Conservation (phyloP, 2,888 invertebrate species). For the Mechanitis messenoides region DNA sequence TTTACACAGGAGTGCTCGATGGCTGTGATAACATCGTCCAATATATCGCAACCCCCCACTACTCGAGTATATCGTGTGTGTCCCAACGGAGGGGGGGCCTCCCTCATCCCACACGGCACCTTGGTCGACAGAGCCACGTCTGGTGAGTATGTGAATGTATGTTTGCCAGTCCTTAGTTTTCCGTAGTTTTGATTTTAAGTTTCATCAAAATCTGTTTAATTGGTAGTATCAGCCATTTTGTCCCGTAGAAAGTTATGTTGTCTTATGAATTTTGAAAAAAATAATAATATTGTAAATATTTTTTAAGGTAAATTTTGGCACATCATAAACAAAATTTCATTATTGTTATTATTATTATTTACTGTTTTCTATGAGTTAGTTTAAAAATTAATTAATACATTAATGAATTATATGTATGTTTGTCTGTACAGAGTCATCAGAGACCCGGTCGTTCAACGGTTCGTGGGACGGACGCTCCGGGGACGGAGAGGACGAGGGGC, state of each 20-base stretch:
- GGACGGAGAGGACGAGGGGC: neutral
- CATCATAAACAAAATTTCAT: too few species aligned
- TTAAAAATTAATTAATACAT: too few species aligned
- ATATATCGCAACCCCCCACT: conserved; percentile 86
- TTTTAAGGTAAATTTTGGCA: too few species aligned
- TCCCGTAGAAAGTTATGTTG: too few species aligned
- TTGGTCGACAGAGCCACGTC: conserved; percentile 48
- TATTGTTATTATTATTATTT: too few species aligned
- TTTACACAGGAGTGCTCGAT: conserved; percentile 81
- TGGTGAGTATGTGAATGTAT: conserved; percentile 35
- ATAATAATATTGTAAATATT: too few species aligned
- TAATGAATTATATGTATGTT: neutral
- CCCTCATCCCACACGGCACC: conserved; percentile 77
- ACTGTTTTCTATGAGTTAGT: too few species aligned
- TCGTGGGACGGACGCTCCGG: conserved; percentile 55
- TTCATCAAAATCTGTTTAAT: too few species aligned
- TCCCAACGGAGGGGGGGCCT: conserved; percentile 80
- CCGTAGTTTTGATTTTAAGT: neutral
- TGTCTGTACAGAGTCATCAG: conserved; percentile 43
- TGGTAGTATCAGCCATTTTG: too few species aligned
- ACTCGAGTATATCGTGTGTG: conserved; percentile 85
- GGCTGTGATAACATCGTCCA: conserved; percentile 89
- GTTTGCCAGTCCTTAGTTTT: too few species aligned
- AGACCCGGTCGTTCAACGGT: conserved; percentile 56
- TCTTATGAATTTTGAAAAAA: too few species aligned